Conservation (phyloP, 2,797 vertebrate genomes). For the Pteronotus mesoamericanus region DNA sequence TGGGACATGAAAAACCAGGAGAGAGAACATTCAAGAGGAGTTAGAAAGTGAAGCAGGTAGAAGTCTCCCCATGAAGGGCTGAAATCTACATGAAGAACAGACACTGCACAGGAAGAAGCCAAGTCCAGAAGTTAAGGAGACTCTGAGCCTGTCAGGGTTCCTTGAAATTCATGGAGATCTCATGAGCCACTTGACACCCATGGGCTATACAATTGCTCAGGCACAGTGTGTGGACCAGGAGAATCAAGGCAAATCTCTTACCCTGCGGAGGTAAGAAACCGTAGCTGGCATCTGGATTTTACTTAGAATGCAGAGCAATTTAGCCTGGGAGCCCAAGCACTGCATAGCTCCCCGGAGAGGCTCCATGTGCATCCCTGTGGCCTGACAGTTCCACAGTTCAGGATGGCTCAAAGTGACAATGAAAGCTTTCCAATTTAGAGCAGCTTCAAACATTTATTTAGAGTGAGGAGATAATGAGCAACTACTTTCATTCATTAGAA, state of each 20-base stretch:
- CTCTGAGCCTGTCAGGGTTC: neutral
- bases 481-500: conserved; percentile 23
- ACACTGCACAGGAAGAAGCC: rapidly evolving
- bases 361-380: rapidly evolving
- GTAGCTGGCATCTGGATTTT: neutral
- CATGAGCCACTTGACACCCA: rapidly evolving
- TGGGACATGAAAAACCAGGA: neutral
- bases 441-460: conserved; percentile 15
- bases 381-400: neutral
- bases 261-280: neutral
- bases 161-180: neutral
- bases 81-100: neutral
- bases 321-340: neutral
- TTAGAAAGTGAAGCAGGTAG: neutral
- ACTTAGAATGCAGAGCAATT: neutral
- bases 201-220: rapidly evolving
- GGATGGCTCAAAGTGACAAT: neutral
- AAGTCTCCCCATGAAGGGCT: neutral
- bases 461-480: neutral
- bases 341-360: rapidly evolving
- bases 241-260: neutral
- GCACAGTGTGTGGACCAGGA: no score
- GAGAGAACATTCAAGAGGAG: no score
- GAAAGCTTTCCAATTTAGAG: neutral
- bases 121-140: no score